These are phyloP conservation scores for Eulemur rubriventer DNA, from an alignment of 2,797 vertebrate genomes.

Conservation along the genomic window DNA sequence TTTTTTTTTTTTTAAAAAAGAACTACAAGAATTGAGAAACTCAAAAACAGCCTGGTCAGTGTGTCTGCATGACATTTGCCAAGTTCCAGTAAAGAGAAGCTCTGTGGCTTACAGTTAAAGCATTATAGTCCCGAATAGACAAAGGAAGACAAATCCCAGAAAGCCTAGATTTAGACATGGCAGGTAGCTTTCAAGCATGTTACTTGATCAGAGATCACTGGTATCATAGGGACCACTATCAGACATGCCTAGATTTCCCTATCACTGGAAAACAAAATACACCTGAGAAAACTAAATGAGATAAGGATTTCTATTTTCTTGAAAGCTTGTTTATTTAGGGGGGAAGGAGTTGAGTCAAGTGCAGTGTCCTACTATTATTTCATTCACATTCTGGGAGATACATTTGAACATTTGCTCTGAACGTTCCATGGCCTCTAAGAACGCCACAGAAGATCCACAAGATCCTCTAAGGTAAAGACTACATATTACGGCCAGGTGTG, in stretches of 20 bases:
- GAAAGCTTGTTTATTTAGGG: neutral
- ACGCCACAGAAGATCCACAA: neutral
- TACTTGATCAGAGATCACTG: neutral
- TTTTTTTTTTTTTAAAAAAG: neutral
- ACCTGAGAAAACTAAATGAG: neutral
- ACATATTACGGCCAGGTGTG: neutral
- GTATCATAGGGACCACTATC: neutral
- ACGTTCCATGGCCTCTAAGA: neutral
- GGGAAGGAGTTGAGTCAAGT: neutral
- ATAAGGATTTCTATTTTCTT: neutral
- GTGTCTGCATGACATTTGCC: neutral
- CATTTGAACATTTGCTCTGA: neutral
- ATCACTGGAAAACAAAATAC: neutral
- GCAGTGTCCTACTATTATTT: neutral
- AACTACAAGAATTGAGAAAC: neutral
- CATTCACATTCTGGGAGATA: neutral
- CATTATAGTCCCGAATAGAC: neutral
- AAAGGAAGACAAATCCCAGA: neutral
- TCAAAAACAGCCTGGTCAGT: no score
- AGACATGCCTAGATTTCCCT: neutral
- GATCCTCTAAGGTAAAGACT: neutral
- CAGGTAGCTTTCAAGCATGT: neutral
- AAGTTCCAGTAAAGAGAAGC: neutral
- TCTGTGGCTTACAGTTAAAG: neutral
- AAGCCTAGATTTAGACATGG: neutral